Base-by-base conservation (phyloP, 2,888 invertebrate species). In the Heliconius sara region DNA sequence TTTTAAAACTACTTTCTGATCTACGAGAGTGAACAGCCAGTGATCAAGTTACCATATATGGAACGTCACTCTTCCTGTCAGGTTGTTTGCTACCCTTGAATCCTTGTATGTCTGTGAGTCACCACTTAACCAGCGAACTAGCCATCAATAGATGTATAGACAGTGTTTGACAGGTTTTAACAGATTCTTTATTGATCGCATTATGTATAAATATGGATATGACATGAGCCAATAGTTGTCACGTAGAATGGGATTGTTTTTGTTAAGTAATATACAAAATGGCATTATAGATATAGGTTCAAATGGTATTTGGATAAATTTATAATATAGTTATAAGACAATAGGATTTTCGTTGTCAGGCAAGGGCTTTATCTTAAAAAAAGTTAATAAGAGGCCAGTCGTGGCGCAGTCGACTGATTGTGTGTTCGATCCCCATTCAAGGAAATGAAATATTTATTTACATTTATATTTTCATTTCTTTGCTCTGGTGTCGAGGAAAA, bases 31-130 rank as follows among this genome's bases (percentile, higher is more conserved):
- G 83, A 83, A 83, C 83, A 79, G 78, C 80, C 30, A 75, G 82
- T 82, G 79, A 79, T 78, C 86, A 83, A 83, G 83, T 79, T 85
- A 78, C 86, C 86, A 25, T 87, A 85, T 83, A 87, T 70, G 85
- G 85, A 79, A 57, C 82, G 82, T 30, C 80, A 78, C 80, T 81
- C 83, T 83, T 83, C 83, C 83, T 81, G 82, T 75, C 80, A 57
- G 70, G 27, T 66, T 60, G 30, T 76, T 74, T 70, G 71, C 77
- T 79, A 79, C 72, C 79, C 75, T 81, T 79, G 74, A 52, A 76
- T 77, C 73, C 79, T 77, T 76, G 72, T 73, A 22, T 47, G 52
- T 47, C 77, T 73, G 52, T 81, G 81, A 81, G 70, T 81, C 80
- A 81, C 71, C 66, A 74, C 70, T 76, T 68, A 68, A 30, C 39